phyloP scores from a whole-genome alignment of 2,888 invertebrate genomes.

The Hesperia comma region DNA sequence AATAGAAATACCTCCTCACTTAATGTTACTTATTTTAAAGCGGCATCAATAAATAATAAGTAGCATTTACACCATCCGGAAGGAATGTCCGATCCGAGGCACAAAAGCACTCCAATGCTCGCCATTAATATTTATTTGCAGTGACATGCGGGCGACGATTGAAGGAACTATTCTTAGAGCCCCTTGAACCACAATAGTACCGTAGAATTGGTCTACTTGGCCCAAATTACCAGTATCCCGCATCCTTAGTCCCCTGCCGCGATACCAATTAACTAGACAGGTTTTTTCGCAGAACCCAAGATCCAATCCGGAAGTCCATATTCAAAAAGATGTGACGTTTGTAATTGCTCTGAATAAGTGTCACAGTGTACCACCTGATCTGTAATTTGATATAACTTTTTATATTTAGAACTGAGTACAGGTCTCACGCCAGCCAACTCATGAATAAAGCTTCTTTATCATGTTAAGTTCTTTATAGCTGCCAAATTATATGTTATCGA shows the following conservation, averaged over 20 bases:
- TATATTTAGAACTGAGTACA: neutral
- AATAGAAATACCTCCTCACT: no score
- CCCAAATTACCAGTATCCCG: constrained; percentile 81
- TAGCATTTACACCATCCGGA: constrained; percentile 9
- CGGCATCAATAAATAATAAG: neutral
- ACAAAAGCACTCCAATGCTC: constrained; percentile 39
- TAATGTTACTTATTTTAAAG: neutral
- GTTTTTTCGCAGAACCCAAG: constrained; percentile 48
- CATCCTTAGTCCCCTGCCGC: constrained; percentile 71
- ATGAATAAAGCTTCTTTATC: constrained; percentile 45
- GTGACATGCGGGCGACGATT: constrained; percentile 71
- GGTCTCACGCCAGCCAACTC: neutral
- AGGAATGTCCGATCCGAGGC: constrained; percentile 24
- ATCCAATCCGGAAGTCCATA: constrained; percentile 45
- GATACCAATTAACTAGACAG: constrained; percentile 56
- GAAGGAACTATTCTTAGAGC: constrained; percentile 75
- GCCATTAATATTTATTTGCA: constrained; percentile 70
- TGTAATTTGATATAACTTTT: constrained; percentile 16
- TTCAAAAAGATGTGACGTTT: constrained; percentile 27
- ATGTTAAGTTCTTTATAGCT: constrained; percentile 38
- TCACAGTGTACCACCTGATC: constrained; percentile 4
- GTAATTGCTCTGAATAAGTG: constrained; percentile 33
- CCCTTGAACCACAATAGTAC: constrained; percentile 67
- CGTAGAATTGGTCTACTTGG: constrained; percentile 75
- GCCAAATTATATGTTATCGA: constrained; percentile 60